Evolutionary conservation across 2,113 vertebrate genomes (phyloP).

Genomic region (Geococcyx californianus): DNA sequence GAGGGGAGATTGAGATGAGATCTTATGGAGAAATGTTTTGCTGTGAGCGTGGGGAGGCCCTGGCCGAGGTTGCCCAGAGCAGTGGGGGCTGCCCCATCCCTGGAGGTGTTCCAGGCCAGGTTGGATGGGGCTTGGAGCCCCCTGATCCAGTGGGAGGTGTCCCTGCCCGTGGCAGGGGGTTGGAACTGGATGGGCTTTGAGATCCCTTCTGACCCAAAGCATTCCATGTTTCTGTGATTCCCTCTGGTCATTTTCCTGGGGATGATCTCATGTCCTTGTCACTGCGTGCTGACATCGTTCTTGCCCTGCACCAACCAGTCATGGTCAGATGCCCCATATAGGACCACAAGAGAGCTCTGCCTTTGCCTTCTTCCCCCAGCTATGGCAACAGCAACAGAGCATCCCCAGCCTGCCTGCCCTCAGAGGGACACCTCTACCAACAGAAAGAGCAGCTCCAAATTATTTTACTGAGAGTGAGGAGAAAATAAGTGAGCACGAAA

Average conservation of each 20-base stretch:
- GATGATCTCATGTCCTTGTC: background rate
- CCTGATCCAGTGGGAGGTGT: too few species aligned
- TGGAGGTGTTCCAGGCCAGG: too few species aligned
- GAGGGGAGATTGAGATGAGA: too few species aligned
- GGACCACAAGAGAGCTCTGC: background rate
- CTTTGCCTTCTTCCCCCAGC: background rate
- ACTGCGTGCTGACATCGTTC: background rate
- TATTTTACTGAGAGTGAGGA: background rate
- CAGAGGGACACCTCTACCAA: background rate
- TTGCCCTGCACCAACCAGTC: background rate
- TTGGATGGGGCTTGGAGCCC: too few species aligned
- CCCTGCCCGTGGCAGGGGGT: too few species aligned
- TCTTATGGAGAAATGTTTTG: too few species aligned
- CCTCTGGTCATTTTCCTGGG: background rate
- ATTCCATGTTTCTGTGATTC: too few species aligned
- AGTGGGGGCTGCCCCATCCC: too few species aligned
- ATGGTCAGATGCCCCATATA: rapidly evolving
- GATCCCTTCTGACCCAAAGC: too few species aligned
- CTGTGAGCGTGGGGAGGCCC: too few species aligned
- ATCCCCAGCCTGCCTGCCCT: background rate
- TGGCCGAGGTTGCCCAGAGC: too few species aligned
- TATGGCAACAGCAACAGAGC: background rate
- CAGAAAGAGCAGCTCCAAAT: background rate
- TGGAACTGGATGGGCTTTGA: too few species aligned
- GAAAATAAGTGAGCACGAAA: background rate